Evolutionary conservation across 2,113 vertebrate genomes (phyloP), one percentile per base, ranked within the genome.

Genomic region (Columba livia): DNA sequence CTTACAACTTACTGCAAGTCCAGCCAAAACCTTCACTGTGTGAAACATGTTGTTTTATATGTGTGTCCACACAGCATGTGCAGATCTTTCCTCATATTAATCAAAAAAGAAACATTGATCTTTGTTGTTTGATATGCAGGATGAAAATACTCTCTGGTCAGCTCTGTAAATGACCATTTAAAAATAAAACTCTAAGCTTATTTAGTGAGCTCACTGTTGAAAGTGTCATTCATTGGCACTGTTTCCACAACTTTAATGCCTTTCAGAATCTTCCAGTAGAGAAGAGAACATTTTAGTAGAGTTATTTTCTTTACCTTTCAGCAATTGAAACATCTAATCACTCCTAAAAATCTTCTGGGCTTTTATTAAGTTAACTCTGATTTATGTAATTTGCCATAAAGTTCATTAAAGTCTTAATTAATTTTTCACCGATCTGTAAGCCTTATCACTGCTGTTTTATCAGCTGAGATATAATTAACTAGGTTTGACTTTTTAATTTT

Each of bases 381-480:
- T 95, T 97, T 97, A 87, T 89, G 85, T 91, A 96, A 96, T 97
- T 97, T 96, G 73, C 95, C 82, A 84, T 93, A 93, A 97, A 97
- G 92, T 96, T 98, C 97, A 97, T 97, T 97, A 97, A 97, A 94
- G 77, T 38, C 42, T 93, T 97, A 93, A 96, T 98, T 98, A 98
- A 96, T 97, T 98, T 98, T 98, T 97, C 91, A 97, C 85, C 79
- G 95, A 78, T 95, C 95, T 97, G 74, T 96, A 97, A 96, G 80
- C 75, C 78, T 97, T 97, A 97, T 97, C 95, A 93, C 57, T 94
- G 60, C 51, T 94, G 67, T 42, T 97, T 97, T 98, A 98, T 97
- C 97, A 97, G 78, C 92, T 75, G 88, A 95, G 84, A 94, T 95
- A 96, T 97, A 97, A 98, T 98, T 98, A 98, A 97, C 94, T 93